These are phyloP conservation scores for Nestor notabilis DNA, from an alignment of 2,113 vertebrate species.

Conservation along the genomic window DNA sequence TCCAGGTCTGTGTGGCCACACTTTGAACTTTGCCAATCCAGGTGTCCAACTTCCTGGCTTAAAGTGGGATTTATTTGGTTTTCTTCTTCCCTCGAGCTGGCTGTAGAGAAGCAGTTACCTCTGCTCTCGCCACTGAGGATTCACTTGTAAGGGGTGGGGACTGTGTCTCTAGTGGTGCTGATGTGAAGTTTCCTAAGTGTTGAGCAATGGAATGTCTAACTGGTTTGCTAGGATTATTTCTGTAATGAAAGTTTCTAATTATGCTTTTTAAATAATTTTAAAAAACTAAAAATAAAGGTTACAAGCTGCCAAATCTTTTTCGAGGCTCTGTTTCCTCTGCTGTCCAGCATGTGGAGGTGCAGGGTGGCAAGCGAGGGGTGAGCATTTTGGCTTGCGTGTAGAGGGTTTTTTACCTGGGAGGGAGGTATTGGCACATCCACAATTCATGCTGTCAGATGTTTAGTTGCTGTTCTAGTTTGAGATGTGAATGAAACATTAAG, in stretches of 20 bases:
- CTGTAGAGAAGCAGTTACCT: slow-evolving; percentile 27
- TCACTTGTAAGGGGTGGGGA: slow-evolving; percentile 48
- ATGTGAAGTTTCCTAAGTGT: slow-evolving; percentile 75
- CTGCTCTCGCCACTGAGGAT: slow-evolving; percentile 20
- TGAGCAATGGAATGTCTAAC: slow-evolving; percentile 76
- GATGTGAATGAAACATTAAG: neutral
- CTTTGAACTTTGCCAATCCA: neutral
- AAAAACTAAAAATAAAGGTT: slow-evolving; percentile 86
- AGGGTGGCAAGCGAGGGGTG: neutral
- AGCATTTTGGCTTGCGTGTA: neutral
- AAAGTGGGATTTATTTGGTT: neutral
- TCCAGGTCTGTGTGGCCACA: neutral
- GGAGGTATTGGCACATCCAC: neutral
- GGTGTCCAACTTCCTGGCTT: neutral
- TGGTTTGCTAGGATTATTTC: slow-evolving; percentile 83
- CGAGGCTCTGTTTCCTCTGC: slow-evolving; percentile 65
- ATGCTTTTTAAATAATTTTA: slow-evolving; percentile 83
- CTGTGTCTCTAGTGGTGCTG: slow-evolving; percentile 66
- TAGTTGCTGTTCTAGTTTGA: neutral
- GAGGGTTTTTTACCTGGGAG: neutral
- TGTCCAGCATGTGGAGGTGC: slow-evolving; percentile 41
- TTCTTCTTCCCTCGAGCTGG: neutral
- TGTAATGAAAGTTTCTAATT: slow-evolving; percentile 85
- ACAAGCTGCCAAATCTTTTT: slow-evolving; percentile 76
- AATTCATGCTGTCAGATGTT: neutral